Evolutionary conservation across 2,113 vertebrate species (phyloP), one percentile per base, ranked within the genome.

Genomic region (Plecturocebus donacophilus): DNA sequence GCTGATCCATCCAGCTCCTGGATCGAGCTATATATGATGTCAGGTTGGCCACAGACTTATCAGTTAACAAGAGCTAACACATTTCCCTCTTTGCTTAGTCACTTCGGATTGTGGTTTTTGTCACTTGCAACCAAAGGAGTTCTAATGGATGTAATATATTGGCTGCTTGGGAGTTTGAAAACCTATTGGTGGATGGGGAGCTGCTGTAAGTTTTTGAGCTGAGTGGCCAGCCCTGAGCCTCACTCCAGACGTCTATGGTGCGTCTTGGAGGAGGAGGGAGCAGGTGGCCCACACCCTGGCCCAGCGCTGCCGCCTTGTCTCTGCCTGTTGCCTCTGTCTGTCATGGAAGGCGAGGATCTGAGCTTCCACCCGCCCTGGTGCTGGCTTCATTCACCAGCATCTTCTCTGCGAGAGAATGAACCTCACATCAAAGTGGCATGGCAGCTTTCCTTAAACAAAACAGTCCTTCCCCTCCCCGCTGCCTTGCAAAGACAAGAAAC

Each of bases 11-110:
- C 11, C 7, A 54, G 84, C 47, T 86, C 75, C 84, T 56, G 89
- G 86, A 86, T 95, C 73, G 52, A 91, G 77, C 95, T 82, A 68
- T 40, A 47, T 42, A 87, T 91, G 92, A 82, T 42, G 83, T 47
- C 52, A 42, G 11, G n/a, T 17, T 6, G 21, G 73, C 21, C 2
- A 0, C 14, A 13, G 89, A 80, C 49, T 52, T 75, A 11, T 66
- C 6, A 16, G 35, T 47, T 20, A 8, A 49, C 47, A 86, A 79
- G 42, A 64, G 19, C 6, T 70, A 42, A 75, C 70, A 12, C 1
- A 8, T 35, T 20, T 4, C 38, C 56, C 16, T 64, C 68, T 42
- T 38, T 23, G 11, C 21, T 79, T 82, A 45, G 32, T 8, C 38
- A 21, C 1, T 49, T 14, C n/a, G 58, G 47, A n/a, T 56, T 47